phyloP scores from a whole-genome alignment of 2,888 invertebrate genomes.

The Nomada fucata region DNA sequence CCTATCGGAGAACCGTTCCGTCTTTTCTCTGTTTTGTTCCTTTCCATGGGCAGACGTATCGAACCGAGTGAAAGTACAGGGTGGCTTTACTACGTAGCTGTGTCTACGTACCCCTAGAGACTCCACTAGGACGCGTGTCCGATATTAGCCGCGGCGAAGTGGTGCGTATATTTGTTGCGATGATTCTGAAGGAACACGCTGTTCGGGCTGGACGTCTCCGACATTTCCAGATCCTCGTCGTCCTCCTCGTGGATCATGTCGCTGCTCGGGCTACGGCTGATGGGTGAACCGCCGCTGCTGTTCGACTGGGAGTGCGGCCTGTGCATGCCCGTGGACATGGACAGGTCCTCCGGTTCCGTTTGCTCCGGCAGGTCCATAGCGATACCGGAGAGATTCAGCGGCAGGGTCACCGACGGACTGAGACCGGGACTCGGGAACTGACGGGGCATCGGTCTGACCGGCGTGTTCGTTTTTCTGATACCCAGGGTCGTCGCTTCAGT shows the following conservation, averaged over 20 bases:
- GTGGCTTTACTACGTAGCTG: constrained; percentile 36
- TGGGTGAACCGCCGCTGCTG: constrained; percentile 85
- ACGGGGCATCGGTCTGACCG: constrained; percentile 80
- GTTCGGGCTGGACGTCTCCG: constrained; percentile 81
- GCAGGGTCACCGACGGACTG: constrained; percentile 81
- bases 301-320: constrained; percentile 83
- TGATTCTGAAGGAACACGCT: constrained; percentile 84
- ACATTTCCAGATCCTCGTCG: constrained; percentile 85
- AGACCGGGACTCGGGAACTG: constrained; percentile 78
- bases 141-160: constrained; percentile 54
- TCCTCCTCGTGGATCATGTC: constrained; percentile 85
- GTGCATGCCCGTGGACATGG: constrained; percentile 87
- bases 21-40: no score
- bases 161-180: constrained; percentile 60
- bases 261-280: constrained; percentile 84
- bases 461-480: constrained; percentile 62
- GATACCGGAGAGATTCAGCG: constrained; percentile 85
- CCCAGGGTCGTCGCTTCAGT: constrained; percentile 83
- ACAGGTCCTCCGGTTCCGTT: constrained; percentile 96
- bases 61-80: constrained; percentile 37
- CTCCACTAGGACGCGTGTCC: constrained; percentile 76
- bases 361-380: constrained; percentile 89
- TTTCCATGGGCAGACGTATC: constrained; percentile 18
- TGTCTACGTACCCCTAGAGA: constrained; percentile 72
- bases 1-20: neutral